Base-by-base conservation (phyloP, 2,797 vertebrate species). In the Hippopotamyrus pictus region DNA sequence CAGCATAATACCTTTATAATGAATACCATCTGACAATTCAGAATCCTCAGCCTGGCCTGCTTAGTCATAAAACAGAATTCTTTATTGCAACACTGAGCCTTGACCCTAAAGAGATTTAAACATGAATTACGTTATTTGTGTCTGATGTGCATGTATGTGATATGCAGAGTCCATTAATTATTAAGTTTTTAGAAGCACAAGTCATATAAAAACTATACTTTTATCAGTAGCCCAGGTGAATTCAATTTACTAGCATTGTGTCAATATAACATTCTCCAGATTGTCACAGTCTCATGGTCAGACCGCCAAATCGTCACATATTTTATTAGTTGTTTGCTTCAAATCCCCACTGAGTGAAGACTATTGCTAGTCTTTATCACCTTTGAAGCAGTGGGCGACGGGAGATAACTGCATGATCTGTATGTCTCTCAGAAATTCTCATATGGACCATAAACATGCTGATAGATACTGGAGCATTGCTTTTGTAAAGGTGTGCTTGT, bases 21-120 rank as follows among this genome's bases (percentile, higher is more conserved):
- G 53, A 86, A 57, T 86, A 59, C 14, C 51, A 54, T 33, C 53
- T 54, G 50, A 54, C 50, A 86, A 86, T 57, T 54, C 25, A 14
- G 51, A 41, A 54, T n/a, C 85, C 9, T 46, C 41, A 54, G 51
- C 51, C 29, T 84, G 17, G 41, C 19, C 22, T 84, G 79, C 33
- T 22, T 84, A 84, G 46, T 44, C 82, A 50, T 84, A 54, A 53
- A 86, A 53, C 84, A 33, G 85, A 86, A 19, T 86, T 37, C 25
- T 33, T 54, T 17, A 37, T 50, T 19, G 46, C 82, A 48, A n/a
- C 51, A 50, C 85, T 54, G 33, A 84, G 46, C n/a, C 82, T 84
- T 50, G 82, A 86, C 25, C 85, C 85, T 54, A 86, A 86, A 86
- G 85, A 37, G 50, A 54, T 86, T 86, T 57, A 54, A 54, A 37